A percentile compares a stretch with the other conserved stretches of the same genome.
Conservation (phyloP, 2,113 vertebrate species). For the Motacilla tschutschensis region DNA sequence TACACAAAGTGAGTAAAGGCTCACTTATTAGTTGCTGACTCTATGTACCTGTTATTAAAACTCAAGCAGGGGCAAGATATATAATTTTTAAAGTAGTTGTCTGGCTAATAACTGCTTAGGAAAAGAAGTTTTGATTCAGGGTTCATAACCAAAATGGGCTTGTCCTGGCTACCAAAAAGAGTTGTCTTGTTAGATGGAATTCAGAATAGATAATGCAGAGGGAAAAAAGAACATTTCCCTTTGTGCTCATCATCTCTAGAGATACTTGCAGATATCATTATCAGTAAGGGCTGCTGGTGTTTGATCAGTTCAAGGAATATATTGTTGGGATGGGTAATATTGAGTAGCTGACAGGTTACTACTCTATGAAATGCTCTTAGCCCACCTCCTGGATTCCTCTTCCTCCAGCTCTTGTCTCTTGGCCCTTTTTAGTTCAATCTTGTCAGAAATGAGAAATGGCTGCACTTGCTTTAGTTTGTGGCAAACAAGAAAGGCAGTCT, state of each 20-base stretch:
- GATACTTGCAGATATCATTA: not conserved
- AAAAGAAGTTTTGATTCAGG: not conserved
- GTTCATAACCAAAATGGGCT: not conserved
- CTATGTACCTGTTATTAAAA: not conserved
- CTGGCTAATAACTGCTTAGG: not conserved
- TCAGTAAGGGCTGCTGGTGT: not conserved
- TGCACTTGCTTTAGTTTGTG: constrained; percentile 10
- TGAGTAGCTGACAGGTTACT: not conserved
- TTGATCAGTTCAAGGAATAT: not conserved
- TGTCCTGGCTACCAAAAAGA: not conserved
- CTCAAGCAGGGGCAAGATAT: not conserved
- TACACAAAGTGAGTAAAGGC: not conserved
- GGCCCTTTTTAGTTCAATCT: not conserved
- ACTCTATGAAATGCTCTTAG: not conserved
- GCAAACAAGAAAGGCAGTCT: constrained; percentile 41
- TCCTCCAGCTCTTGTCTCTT: not conserved
- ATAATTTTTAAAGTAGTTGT: not conserved
- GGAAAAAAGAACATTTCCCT: not conserved
- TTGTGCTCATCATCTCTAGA: not conserved
- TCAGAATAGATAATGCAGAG: not conserved
- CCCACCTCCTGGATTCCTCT: not conserved
- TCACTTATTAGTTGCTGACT: not conserved
- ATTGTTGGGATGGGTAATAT: not conserved
- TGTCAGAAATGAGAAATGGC: not conserved
- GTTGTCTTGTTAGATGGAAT: not conserved